Conservation (phyloP, 2,113 vertebrate genomes). For the Mesembrinibis cayennensis region DNA sequence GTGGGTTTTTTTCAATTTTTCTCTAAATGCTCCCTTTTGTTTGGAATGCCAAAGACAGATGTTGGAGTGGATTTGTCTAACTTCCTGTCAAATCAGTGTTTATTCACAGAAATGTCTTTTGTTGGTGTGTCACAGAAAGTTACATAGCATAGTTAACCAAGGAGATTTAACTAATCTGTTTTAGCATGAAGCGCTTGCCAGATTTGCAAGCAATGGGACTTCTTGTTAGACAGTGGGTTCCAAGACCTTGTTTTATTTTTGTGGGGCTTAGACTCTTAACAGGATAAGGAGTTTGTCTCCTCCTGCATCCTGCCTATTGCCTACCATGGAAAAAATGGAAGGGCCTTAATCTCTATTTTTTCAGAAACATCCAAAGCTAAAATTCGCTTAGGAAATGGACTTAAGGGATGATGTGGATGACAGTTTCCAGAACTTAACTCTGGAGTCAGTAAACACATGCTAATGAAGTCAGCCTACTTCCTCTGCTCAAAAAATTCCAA, state of each 20-base stretch:
- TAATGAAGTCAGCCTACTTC: neutral
- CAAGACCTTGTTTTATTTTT: neutral
- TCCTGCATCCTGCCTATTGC: neutral
- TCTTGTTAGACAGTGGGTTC: neutral
- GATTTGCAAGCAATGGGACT: neutral
- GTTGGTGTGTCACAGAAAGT: conserved; percentile 4
- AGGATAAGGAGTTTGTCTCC: neutral
- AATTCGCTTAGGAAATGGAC: neutral
- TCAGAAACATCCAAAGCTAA: neutral
- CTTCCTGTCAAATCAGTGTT: conserved; percentile 49
- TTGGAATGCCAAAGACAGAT: neutral
- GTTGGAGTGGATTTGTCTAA: conserved; percentile 23
- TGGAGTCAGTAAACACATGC: neutral
- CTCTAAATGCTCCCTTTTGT: neutral
- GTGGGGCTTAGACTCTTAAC: neutral
- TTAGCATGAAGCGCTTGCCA: neutral
- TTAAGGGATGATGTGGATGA: neutral
- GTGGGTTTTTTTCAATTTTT: neutral
- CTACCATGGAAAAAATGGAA: neutral
- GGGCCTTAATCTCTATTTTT: neutral
- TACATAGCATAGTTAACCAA: neutral
- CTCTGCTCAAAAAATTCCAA: neutral
- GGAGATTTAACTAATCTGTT: conserved; percentile 6
- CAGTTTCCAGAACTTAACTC: neutral
- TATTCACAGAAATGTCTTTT: conserved; percentile 29